Base-by-base conservation (phyloP, 2,888 invertebrate species). In the Monopis laevigella region DNA sequence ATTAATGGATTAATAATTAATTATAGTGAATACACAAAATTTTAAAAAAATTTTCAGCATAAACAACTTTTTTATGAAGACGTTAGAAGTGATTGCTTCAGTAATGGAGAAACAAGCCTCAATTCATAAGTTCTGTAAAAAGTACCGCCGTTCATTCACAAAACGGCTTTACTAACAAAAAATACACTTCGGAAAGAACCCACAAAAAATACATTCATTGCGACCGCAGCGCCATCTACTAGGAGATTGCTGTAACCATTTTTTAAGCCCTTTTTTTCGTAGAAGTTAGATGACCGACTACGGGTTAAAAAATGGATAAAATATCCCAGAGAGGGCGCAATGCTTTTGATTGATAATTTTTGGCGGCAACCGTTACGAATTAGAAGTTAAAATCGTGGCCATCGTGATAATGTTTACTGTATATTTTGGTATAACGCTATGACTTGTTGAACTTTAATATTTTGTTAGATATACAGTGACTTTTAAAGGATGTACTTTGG, bases 251-350 rank as follows among this genome's bases (percentile, higher is more conserved):
- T 17, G 48, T 50, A 60, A 51, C 63, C 40, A 46, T 63, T 71
- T 70, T 70, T 70, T 64, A 48, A 41, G 4, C 38, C 11, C 40
- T 44, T 50, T 48, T 62, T 67, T 64, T 57, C 56, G 3, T 32
- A 6, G 41, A 29, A 35, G 29, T 52, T 51, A 50, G 43, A 41
- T 41, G 45, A 46, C 47, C 38, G 41, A 19, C 40, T 19, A 19
- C n/a, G 28, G 10, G 16, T n/a, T 39, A 50, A 59, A 59, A 58
- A 62, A 61, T 48, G 17, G 17, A 32, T 17, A 32, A 32, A 17
- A 14, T 14, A n/a, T 14, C 41, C 43, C 36, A 40, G 38, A 68
- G 69, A 69, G 67, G 69, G 68, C 68, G 68, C 53, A 39, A 43
- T 45, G 49, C 10, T 32, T 3, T 32, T n/a, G n/a, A n/a, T 3